Evolutionary conservation across 2,888 invertebrate genomes (phyloP).

Genomic region (Andrena marginata): DNA sequence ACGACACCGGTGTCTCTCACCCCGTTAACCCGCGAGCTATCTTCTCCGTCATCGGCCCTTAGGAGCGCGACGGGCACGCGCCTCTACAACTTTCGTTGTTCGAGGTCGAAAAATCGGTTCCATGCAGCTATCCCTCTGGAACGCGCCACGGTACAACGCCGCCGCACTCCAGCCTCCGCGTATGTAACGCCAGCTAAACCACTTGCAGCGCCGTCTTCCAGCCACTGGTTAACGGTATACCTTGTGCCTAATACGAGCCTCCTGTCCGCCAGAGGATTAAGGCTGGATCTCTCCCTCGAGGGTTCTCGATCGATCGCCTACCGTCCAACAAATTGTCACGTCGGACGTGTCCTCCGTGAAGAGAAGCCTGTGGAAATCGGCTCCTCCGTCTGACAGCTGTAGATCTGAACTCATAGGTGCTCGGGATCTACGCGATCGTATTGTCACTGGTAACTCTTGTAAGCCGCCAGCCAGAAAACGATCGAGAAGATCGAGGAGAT

Average conservation of each 20-base stretch:
- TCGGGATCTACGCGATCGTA: neutral
- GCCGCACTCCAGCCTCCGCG: constrained; percentile 2
- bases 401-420: neutral
- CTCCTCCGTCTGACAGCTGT: neutral
- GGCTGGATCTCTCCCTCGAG: constrained; percentile 15
- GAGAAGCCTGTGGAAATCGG: constrained; percentile 6
- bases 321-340: constrained; percentile 39
- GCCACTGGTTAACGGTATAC: constrained; percentile 66
- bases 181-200: constrained; percentile 41
- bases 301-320: constrained; percentile 47
- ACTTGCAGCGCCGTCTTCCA: constrained; percentile 39
- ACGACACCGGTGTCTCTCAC: constrained; percentile 16
- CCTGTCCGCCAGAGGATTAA: constrained; percentile 50
- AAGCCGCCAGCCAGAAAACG: neutral
- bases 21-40: constrained; percentile 50
- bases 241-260: constrained; percentile 65
- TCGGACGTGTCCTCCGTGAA: neutral
- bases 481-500: constrained; percentile 3
- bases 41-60: constrained; percentile 1
- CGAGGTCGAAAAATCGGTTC: constrained; percentile 57
- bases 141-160: constrained; percentile 11
- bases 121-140: constrained; percentile 18
- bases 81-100: constrained; percentile 48
- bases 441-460: neutral
- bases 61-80: constrained; percentile 9